These are phyloP conservation scores for Platycnemis pennipes DNA, from an alignment of 2,888 invertebrate genomes.

Conservation along the genomic window DNA sequence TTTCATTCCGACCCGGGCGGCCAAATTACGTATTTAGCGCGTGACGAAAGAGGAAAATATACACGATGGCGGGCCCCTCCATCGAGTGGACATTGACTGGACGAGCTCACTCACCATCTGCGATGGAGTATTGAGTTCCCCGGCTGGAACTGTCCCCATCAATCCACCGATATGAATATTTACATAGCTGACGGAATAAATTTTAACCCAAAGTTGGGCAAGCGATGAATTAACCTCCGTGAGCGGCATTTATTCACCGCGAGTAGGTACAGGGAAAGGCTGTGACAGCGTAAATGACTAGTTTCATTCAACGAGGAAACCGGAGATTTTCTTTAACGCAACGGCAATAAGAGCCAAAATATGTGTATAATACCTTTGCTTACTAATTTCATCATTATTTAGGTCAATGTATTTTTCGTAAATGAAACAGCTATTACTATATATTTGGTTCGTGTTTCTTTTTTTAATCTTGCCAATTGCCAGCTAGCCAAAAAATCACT, in stretches of 20 bases:
- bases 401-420: no score
- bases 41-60: background rate
- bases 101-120: background rate
- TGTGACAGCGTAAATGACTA: no score
- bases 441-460: no score
- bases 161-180: background rate
- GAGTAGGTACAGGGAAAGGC: no score
- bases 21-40: conserved; percentile 21
- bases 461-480: no score
- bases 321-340: no score
- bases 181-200: background rate
- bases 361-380: no score
- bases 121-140: background rate
- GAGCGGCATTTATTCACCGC: background rate
- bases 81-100: background rate
- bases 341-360: no score
- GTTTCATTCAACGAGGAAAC: no score
- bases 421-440: no score
- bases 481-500: no score
- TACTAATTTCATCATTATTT: no score
- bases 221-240: background rate
- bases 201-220: background rate
- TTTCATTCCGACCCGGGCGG: background rate
- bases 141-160: background rate
- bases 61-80: background rate